phyloP scores from a whole-genome alignment of 2,113 vertebrate genomes.

The Acrocephalus kingi region DNA sequence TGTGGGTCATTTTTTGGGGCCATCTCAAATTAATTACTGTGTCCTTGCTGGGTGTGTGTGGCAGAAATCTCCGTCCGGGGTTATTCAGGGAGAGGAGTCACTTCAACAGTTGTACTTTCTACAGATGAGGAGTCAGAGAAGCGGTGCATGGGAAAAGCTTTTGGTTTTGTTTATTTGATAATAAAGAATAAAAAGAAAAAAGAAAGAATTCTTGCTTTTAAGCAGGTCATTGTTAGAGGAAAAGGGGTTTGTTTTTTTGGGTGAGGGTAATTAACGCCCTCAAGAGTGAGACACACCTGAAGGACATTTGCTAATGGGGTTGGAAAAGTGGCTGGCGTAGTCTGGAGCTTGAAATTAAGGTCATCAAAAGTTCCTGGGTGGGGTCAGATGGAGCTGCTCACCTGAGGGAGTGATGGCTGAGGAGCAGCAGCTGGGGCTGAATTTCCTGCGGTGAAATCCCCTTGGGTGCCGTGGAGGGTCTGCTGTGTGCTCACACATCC shows the following conservation, averaged over 20 bases:
- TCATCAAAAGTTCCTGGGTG: too few relatives aligned
- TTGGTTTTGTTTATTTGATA: background rate
- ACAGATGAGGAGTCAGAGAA: background rate
- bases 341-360: accelerated
- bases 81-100: background rate
- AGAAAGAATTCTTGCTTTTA: background rate
- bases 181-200: background rate
- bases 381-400: background rate
- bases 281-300: background rate
- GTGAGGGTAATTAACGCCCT: background rate
- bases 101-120: background rate
- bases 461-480: background rate
- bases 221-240: background rate
- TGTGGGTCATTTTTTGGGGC: background rate
- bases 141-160: background rate
- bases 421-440: background rate
- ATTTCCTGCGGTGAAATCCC: accelerated
- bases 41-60: background rate
- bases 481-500: accelerated
- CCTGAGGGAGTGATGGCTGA: background rate
- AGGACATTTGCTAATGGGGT: background rate
- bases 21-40: accelerated
- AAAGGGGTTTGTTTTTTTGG: background rate
- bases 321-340: accelerated
- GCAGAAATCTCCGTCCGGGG: background rate